Evolutionary conservation across 1,140 invertebrate genomes (phyloP), one percentile per base, ranked within the genome.

Genomic region (Kradibia gibbosae): DNA sequence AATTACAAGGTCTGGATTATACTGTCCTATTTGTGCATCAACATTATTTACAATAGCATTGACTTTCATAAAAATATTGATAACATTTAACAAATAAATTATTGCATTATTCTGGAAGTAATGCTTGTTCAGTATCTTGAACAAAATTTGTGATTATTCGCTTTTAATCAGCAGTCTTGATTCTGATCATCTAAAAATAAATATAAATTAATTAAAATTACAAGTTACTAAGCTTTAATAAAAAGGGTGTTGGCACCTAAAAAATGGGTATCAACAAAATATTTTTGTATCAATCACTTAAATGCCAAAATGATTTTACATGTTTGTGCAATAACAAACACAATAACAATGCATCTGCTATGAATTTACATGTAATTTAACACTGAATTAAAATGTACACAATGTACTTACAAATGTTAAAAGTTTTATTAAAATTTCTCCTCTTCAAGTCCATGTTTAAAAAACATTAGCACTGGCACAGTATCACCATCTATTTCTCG

Each of bases 381-480:
- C 45, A 45, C 7, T 34, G 1, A 7, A 62, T 8, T 10, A 34
- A n/a, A 5, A n/a, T 48, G 36, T 42, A 25, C 25, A 42, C 53
- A 67, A 50, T 45, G 78, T 84, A 90, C 89, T 91, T 83, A 91
- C 89, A 90, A 89, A 89, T 86, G 85, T 86, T 87, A 84, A 72
- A 87, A 48, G 36, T 85, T 85, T 85, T 48, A 85, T 90, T 96
- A 98, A 91, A 96, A 97, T 91, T 99, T 99, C 92, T 99, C 98
- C 92, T 98, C 97, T 75, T 95, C 94, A 70, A 99, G 93, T 81
- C 97, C 98, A 89, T 98, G 97, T 92, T 99, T 99, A 91, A 98
- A 98, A 91, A 98, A 98, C 95, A 98, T 97, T 86, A 99, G 92
- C 78, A 97, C 94, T 57, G 98, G 97, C 22, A 94, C 93, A 84